phyloP scores from a whole-genome alignment of 2,113 vertebrate genomes.

The Onychostruthus taczanowskii region DNA sequence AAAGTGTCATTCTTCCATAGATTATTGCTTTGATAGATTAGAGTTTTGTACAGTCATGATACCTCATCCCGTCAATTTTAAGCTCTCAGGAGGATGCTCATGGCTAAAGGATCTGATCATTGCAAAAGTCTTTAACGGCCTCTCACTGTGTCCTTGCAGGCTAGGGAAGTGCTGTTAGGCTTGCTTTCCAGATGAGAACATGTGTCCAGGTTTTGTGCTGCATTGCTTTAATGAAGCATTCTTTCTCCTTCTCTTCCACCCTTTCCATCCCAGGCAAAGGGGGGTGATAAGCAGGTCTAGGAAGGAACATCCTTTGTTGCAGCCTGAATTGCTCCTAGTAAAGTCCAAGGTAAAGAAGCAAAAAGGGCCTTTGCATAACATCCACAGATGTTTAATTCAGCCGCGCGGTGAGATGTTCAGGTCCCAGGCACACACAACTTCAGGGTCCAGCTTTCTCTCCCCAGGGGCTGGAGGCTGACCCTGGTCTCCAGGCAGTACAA shows the following conservation, averaged over 20 bases:
- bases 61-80: not conserved
- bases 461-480: no score
- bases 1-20: conserved; percentile 12
- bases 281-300: not conserved
- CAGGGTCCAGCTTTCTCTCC: no score
- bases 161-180: not conserved
- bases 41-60: not conserved
- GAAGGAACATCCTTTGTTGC: not conserved
- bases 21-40: conserved; percentile 48
- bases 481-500: no score
- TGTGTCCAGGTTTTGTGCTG: not conserved
- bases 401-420: no score
- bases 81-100: not conserved
- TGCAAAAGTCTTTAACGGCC: not conserved
- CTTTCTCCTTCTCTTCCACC: not conserved
- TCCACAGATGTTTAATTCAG: no score
- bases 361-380: no score
- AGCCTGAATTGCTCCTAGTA: no score
- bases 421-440: no score
- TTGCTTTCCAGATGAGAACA: not conserved
- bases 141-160: not conserved
- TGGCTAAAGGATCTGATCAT: not conserved
- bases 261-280: not conserved
- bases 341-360: no score
- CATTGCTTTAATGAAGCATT: not conserved